Evolutionary conservation across 2,113 vertebrate species (phyloP).

Genomic region (Oncorhynchus gorbuscha): DNA sequence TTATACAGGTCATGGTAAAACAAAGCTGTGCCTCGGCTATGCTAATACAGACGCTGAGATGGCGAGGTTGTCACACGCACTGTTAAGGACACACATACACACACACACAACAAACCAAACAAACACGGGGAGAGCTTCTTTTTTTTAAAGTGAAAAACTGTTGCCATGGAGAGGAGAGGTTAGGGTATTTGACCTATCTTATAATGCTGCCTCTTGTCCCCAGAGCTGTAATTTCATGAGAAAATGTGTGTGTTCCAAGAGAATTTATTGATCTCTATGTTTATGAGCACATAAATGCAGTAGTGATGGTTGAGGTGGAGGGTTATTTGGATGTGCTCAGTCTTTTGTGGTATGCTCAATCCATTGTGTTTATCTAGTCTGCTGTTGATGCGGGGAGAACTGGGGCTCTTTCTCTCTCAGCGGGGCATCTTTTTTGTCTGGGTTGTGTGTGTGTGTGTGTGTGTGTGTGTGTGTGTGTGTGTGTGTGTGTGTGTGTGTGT

Average conservation of each 20-base stretch:
- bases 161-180: slow-evolving; percentile 75
- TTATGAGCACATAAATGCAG: slow-evolving; percentile 77
- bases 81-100: slow-evolving; percentile 12
- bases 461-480: slow-evolving; percentile 25
- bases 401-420: slow-evolving; percentile 70
- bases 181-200: slow-evolving; percentile 75
- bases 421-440: slow-evolving; percentile 51
- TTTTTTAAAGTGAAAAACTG: slow-evolving; percentile 49
- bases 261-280: slow-evolving; percentile 77
- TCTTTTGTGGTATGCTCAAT: slow-evolving; percentile 60
- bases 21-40: slow-evolving; percentile 94
- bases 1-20: slow-evolving; percentile 99
- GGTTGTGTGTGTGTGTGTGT: slow-evolving; percentile 9
- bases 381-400: slow-evolving; percentile 71
- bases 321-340: slow-evolving; percentile 52
- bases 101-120: slow-evolving; percentile 32
- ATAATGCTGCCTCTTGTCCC: slow-evolving; percentile 69
- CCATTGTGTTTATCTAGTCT: slow-evolving; percentile 78
- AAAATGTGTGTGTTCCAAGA: slow-evolving; percentile 58
- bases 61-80: slow-evolving; percentile 64
- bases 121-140: background rate
- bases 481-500: background rate
- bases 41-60: slow-evolving; percentile 88
- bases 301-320: slow-evolving; percentile 73
- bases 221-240: slow-evolving; percentile 72